Base-by-base conservation (phyloP, 2,113 vertebrate species). In the Myrmecophaga tridactyla region DNA sequence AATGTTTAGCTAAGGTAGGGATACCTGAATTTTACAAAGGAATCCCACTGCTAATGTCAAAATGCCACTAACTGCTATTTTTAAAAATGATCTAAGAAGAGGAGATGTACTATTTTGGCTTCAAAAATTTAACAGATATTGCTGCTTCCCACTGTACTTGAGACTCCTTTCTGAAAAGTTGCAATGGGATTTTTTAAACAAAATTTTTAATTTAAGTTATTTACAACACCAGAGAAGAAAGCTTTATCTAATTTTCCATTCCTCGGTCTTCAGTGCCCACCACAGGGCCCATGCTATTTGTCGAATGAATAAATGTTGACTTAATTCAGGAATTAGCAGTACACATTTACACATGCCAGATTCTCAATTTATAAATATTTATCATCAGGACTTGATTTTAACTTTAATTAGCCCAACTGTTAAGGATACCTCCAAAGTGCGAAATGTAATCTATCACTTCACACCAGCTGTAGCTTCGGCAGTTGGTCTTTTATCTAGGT, bases 341-440 rank as follows among this genome's bases (percentile, higher is more conserved):
- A 93, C 94, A 92, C 88, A 96, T 96, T 98, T 97, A 90, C 76
- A 97, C 96, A 94, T 39, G 86, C 96, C 97, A 98, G 97, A 98
- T 98, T 98, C 97, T 93, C 92, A 77, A 98, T 98, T 98, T 96
- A 98, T 98, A 98, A 98, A 98, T 98, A 98, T 98, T 98, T 98
- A 98, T 98, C 94, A 86, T 96, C 96, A 97, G 97, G 97, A 98
- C 97, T 95, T 95, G 97, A 98, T 98, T 98, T 98, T 98, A 97
- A 98, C 97, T 98, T 98, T 98, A 98, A 98, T 98, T 98, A 98
- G 97, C 96, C 97, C 97, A 98, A 98, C 98, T 98, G 98, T 98
- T 97, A 98, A 97, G 98, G 98, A 98, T 98, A 98, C 98, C 98
- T 99, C 97, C 95, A 90, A 98, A 97, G 98, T 97, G 98, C 98